Evolutionary conservation across 2,888 invertebrate species (phyloP), one percentile per base, ranked within the genome.

Genomic region (Mythimna albipuncta): DNA sequence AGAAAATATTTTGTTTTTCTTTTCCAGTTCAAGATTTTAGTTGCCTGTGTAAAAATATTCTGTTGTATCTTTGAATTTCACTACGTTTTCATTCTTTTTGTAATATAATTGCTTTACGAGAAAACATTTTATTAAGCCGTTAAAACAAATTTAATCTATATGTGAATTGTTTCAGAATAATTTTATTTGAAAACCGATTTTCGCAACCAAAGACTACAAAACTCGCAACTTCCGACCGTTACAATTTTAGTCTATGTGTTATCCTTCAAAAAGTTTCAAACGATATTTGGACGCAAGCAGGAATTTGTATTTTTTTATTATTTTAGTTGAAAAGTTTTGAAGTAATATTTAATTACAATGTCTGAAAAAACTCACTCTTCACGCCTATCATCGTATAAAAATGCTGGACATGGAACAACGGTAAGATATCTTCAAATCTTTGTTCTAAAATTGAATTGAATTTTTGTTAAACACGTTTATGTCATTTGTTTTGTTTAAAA

Each of bases 331-430:
- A 26, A 58, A 55, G 21, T 19, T 32, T 16, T 0, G 1, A 52
- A 52, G 6, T n/a, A 13, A 10, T 19, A 35, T 32, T 59, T 11
- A 50, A 47, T 21, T 19, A 47, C 19, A 0, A 98, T 98, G 98
- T 97, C 97, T 84, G 97, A 98, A 81, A 96, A 96, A 89, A 96
- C 95, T 38, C 93, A 93, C 32, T 88, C 93, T 19, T 95, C 96
- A 61, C 97, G 98, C 86, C 95, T 98, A 83, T 96, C 97, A 66
- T 97, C 97, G 13, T 99, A 98, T 93, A 99, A 99, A 94, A 98
- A 98, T 92, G 97, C 97, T 89, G 97, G 98, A 32, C 97, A 98
- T 82, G 98, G 98, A 87, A 95, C 96, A 1, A 98, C 97, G 90
- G 98, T 98, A 96, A 97, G 94, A 91, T 44, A 38, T 1, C 74